phyloP scores from a whole-genome alignment of 2,888 invertebrate genomes.

The Callimorpha dominula region DNA sequence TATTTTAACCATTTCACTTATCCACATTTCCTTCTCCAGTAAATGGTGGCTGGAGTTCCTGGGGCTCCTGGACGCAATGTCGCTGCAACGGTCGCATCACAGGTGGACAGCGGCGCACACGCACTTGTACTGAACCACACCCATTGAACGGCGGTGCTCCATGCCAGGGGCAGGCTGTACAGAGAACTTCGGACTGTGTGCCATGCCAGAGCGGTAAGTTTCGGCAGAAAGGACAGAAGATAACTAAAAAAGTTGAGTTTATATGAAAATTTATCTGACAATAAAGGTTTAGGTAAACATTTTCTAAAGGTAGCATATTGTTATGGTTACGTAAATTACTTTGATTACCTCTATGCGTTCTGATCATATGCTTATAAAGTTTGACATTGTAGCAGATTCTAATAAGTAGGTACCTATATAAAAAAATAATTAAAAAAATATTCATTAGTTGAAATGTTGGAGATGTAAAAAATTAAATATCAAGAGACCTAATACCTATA shows the following conservation, averaged over 20 bases:
- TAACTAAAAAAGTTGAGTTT: neutral
- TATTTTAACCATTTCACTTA: neutral
- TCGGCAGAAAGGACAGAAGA: neutral
- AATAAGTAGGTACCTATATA: too few relatives aligned
- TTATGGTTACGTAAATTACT: neutral
- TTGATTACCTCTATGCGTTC: too few relatives aligned
- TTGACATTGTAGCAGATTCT: neutral
- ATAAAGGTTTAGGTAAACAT: neutral
- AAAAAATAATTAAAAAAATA: too few relatives aligned
- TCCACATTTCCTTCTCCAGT: conserved; percentile 84
- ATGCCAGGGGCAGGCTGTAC: conserved; percentile 93
- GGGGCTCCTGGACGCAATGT: conserved; percentile 96
- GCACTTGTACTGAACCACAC: conserved; percentile 95
- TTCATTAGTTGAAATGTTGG: too few relatives aligned
- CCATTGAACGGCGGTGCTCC: conserved; percentile 96
- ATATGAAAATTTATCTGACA: neutral
- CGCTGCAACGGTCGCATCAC: conserved; percentile 92
- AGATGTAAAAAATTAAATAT: neutral
- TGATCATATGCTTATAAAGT: neutral
- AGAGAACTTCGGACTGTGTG: conserved; percentile 93
- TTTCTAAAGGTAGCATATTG: neutral
- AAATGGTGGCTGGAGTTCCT: conserved; percentile 97
- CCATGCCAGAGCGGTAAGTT: conserved; percentile 87
- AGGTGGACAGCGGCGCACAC: conserved; percentile 92
- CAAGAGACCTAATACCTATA: neutral